phyloP scores from a whole-genome alignment of 2,113 vertebrate species.

The Perca fluviatilis region DNA sequence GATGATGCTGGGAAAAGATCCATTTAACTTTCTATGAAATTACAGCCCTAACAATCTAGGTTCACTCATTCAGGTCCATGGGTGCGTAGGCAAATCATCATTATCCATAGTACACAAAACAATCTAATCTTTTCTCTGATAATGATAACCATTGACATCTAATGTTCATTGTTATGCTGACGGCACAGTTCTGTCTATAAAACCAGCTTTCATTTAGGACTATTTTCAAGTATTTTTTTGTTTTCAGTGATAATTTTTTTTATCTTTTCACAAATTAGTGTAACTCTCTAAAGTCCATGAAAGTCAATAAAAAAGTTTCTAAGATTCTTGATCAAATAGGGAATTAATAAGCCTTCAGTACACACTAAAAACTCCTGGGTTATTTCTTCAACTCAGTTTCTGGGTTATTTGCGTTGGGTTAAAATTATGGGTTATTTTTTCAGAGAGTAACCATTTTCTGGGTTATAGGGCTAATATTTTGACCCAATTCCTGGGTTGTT shows the following conservation, averaged over 20 bases:
- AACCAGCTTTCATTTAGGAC: neutral
- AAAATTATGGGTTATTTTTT: no score
- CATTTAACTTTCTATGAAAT: conserved; percentile 19
- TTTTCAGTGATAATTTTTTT: neutral
- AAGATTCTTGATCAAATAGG: neutral
- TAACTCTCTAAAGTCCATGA: neutral
- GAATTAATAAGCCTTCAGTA: neutral
- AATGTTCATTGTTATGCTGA: neutral
- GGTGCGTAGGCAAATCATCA: neutral
- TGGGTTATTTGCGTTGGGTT: no score
- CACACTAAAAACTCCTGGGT: no score
- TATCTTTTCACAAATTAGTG: neutral
- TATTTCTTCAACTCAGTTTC: no score
- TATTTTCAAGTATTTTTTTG: neutral
- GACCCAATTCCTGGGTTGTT: no score
- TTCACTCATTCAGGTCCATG: neutral
- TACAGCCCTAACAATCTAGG: neutral
- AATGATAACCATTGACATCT: neutral
- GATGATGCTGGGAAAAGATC: conserved; percentile 8
- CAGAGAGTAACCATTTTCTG: no score
- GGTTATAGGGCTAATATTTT: no score
- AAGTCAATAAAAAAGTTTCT: neutral
- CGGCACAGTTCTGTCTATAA: neutral
- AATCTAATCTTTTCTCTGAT: neutral
- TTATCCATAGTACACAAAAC: neutral